These are phyloP conservation scores for Sander vitreus DNA, from an alignment of 2,113 vertebrate species.

Conservation along the genomic window DNA sequence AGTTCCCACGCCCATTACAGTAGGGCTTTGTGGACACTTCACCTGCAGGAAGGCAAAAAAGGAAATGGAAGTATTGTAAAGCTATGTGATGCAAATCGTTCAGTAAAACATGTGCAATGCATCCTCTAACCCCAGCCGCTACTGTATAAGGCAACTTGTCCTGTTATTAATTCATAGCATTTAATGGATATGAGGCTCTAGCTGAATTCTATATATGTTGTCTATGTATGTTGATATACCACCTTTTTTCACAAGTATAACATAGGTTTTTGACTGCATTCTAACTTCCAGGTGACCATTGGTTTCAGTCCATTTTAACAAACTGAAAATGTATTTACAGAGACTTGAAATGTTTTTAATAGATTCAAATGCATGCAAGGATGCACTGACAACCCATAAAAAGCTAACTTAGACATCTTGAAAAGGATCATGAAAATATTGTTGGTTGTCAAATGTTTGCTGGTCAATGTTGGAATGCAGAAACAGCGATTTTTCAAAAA, in stretches of 20 bases:
- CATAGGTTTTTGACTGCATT: neutral
- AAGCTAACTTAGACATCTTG: neutral
- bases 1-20: constrained; percentile 94
- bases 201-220: too few relatives aligned
- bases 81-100: too few relatives aligned
- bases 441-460: neutral
- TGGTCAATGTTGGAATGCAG: neutral
- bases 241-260: neutral
- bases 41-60: constrained; percentile 79
- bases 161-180: neutral
- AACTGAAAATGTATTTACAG: too few relatives aligned
- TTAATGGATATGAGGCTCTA: neutral
- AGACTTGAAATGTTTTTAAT: neutral
- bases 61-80: neutral
- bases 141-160: too few relatives aligned
- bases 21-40: constrained; percentile 90
- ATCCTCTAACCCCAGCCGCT: too few relatives aligned
- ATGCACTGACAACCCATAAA: neutral
- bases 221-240: neutral
- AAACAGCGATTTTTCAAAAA: neutral
- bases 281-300: neutral
- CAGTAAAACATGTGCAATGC: too few relatives aligned
- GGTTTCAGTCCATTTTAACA: neutral
- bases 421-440: neutral
- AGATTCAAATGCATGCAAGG: neutral